These are phyloP conservation scores for Hylia prasina DNA, from an alignment of 2,113 vertebrate species.

Conservation along the genomic window DNA sequence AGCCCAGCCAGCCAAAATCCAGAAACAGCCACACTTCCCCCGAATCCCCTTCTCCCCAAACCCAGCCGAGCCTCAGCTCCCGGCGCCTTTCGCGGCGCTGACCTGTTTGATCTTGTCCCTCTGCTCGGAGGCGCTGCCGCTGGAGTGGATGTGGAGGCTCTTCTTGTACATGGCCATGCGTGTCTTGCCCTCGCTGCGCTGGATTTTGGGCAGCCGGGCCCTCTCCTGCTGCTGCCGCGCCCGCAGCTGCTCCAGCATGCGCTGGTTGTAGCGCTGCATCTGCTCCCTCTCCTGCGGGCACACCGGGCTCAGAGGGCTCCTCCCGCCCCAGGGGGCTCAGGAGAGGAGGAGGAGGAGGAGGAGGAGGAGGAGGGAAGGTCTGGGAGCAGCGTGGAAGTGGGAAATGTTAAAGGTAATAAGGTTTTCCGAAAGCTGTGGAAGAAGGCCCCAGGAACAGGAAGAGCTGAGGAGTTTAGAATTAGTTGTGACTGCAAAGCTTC, in stretches of 20 bases:
- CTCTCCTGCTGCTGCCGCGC: constrained; percentile 89
- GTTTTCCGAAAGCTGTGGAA: neutral
- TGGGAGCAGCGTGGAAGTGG: neutral
- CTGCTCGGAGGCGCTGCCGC: constrained; percentile 80
- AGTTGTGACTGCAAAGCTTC: neutral
- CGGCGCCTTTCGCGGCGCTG: neutral
- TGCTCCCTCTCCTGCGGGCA: constrained; percentile 87
- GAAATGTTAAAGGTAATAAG: neutral
- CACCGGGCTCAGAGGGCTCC: neutral
- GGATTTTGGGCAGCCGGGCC: constrained; percentile 89
- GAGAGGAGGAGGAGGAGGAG: no score
- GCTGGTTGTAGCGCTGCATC: constrained; percentile 96
- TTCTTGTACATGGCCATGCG: constrained; percentile 99
- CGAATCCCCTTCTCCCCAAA: neutral
- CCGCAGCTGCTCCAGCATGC: constrained; percentile 89
- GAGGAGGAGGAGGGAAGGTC: accelerated
- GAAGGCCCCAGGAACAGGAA: neutral
- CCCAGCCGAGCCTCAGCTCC: neutral
- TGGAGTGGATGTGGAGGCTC: constrained; percentile 90
- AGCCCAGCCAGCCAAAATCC: neutral
- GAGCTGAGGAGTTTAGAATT: neutral
- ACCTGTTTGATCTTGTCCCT: constrained; percentile 94
- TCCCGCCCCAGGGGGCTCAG: neutral
- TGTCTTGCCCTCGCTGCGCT: constrained; percentile 90
- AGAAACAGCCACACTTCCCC: neutral